phyloP scores from a whole-genome alignment of 2,113 vertebrate genomes.

The Macaca nemestrina region DNA sequence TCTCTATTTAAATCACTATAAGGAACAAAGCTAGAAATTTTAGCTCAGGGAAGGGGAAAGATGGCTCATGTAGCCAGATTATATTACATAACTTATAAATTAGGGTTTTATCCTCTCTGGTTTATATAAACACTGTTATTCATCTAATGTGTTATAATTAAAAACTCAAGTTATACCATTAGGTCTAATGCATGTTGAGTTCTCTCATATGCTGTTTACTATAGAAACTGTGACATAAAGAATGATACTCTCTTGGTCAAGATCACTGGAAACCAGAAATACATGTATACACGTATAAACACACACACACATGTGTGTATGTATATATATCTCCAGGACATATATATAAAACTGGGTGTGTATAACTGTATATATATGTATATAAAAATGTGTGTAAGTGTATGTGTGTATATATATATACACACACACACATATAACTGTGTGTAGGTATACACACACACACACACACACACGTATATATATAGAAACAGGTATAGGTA shows the following conservation, averaged over 20 bases:
- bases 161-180: background rate
- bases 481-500: too few relatives aligned
- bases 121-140: background rate
- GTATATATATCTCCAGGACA: too few relatives aligned
- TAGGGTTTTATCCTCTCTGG: background rate
- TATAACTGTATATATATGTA: too few relatives aligned
- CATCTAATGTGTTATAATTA: background rate
- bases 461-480: too few relatives aligned
- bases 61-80: too few relatives aligned
- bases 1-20: background rate
- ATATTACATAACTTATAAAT: background rate
- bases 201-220: background rate
- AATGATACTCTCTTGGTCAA: background rate
- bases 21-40: background rate
- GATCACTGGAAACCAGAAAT: background rate
- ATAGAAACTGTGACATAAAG: background rate
- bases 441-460: background rate
- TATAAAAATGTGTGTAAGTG: too few relatives aligned
- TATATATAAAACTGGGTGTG: background rate
- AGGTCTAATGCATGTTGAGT: background rate
- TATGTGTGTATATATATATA: background rate
- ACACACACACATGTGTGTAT: background rate
- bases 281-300: background rate
- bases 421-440: background rate
- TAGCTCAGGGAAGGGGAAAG: background rate